Percentiles rank a stretch among this genome's conserved stretches.
Evolutionary conservation across 2,797 vertebrate species (phyloP).

Genomic region (Anniella stebbinsi): DNA sequence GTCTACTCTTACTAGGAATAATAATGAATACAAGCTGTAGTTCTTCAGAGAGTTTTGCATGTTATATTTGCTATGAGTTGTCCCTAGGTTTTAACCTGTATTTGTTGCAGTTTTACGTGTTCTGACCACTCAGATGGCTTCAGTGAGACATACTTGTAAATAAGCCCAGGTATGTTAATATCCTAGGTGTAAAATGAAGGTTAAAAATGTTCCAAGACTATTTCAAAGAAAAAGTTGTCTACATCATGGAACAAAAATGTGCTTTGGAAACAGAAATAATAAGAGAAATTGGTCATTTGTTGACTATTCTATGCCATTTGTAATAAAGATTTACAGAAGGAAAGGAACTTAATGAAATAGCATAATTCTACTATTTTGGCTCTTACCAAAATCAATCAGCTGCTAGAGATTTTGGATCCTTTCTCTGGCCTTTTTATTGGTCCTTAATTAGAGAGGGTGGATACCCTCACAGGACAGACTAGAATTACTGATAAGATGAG

Average conservation of each 20-base stretch:
- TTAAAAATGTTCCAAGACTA: not conserved
- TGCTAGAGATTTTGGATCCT: not conserved
- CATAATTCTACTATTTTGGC: not conserved
- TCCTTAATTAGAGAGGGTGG: not conserved
- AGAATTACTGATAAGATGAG: not conserved
- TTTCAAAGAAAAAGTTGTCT: not conserved
- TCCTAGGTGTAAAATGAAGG: not conserved
- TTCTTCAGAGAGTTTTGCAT: not conserved
- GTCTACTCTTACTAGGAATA: too few species aligned
- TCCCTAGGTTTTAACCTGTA: not conserved
- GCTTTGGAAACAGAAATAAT: not conserved
- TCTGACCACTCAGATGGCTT: not conserved
- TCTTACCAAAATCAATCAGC: not conserved
- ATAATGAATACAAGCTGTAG: not conserved
- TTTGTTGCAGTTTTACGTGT: not conserved
- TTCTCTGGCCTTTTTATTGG: not conserved
- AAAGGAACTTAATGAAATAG: not conserved
- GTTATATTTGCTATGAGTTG: not conserved
- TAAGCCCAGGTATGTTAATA: not conserved
- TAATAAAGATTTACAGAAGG: not conserved
- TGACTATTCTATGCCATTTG: not conserved
- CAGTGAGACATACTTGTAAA: not conserved
- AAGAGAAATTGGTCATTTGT: too few species aligned
- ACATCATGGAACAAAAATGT: not conserved
- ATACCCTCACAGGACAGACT: not conserved